Percentiles rank a stretch among this genome's conserved stretches.
These are phyloP conservation scores for Microlaimidae sp. DNA, from an alignment of 2,888 invertebrate species.

Conservation along the genomic window DNA sequence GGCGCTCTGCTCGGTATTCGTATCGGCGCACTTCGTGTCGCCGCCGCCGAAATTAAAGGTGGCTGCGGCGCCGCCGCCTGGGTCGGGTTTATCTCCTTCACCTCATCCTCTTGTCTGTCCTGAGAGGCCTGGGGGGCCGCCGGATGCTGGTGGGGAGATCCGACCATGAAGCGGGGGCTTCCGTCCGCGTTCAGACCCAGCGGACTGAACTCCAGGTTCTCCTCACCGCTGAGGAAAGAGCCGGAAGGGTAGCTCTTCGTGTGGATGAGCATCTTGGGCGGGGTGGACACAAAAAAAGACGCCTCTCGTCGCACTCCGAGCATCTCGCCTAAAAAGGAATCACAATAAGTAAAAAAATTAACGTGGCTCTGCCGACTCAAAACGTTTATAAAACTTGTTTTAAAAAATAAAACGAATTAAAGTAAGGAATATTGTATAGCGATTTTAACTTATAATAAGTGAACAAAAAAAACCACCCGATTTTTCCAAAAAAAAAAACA, in stretches of 20 bases:
- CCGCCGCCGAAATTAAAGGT: not conserved
- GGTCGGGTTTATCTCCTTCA: too few relatives aligned
- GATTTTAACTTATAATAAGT: too few relatives aligned
- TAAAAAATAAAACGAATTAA: too few relatives aligned
- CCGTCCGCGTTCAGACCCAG: not conserved
- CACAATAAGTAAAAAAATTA: too few relatives aligned
- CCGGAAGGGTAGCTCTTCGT: not conserved
- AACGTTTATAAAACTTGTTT: too few relatives aligned
- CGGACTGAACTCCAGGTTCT: not conserved
- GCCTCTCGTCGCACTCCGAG: not conserved
- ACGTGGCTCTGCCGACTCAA: too few relatives aligned
- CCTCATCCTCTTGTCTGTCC: too few relatives aligned
- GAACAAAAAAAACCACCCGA: too few relatives aligned
- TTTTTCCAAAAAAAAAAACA: too few relatives aligned
- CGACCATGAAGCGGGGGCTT: too few relatives aligned
- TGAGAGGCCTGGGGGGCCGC: not conserved
- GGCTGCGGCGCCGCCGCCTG: not conserved
- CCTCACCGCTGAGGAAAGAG: not conserved
- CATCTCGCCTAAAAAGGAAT: too few relatives aligned
- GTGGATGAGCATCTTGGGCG: constrained; percentile 3
- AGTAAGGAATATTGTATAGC: too few relatives aligned
- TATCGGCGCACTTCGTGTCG: constrained; percentile 8
- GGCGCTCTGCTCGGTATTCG: constrained; percentile 9
- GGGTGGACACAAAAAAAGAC: constrained; percentile 10
- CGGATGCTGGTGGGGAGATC: not conserved